These are phyloP conservation scores for Rallus crepitans DNA, from an alignment of 2,797 vertebrate species.

Conservation along the genomic window DNA sequence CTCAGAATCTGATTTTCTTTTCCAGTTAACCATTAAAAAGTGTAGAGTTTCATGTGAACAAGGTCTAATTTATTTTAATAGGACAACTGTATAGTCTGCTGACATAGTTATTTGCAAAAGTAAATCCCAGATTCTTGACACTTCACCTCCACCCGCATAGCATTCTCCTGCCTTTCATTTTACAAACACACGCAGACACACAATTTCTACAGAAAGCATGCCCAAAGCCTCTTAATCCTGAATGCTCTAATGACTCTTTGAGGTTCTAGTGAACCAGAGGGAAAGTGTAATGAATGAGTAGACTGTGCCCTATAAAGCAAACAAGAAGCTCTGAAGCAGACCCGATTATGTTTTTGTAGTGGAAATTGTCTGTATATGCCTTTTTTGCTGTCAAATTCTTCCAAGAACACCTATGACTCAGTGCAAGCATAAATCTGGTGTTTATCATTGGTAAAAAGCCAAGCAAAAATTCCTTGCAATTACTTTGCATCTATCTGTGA, in stretches of 20 bases:
- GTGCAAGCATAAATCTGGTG: not conserved
- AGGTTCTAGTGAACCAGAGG: not conserved
- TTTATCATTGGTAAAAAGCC: not conserved
- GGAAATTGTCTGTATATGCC: not conserved
- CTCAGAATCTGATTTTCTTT: not conserved
- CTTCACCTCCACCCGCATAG: not conserved
- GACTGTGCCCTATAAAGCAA: not conserved
- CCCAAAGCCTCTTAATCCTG: not conserved
- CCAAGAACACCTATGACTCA: not conserved
- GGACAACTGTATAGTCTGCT: not conserved
- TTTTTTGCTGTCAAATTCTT: not conserved
- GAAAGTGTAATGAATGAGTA: not conserved
- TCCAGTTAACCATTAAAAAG: not conserved
- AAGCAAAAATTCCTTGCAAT: not conserved
- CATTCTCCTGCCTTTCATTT: not conserved
- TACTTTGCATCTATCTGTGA: not conserved
- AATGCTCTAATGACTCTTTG: not conserved
- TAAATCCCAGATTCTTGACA: slow-evolving; percentile 27
- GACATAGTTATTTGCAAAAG: not conserved
- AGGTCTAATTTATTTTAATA: not conserved
- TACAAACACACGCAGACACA: not conserved
- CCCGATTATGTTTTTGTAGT: not conserved
- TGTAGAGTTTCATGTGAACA: not conserved
- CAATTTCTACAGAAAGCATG: not conserved
- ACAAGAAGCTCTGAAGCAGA: not conserved